Evolutionary conservation across 2,113 vertebrate species (phyloP).

Genomic region (Lota lota): DNA sequence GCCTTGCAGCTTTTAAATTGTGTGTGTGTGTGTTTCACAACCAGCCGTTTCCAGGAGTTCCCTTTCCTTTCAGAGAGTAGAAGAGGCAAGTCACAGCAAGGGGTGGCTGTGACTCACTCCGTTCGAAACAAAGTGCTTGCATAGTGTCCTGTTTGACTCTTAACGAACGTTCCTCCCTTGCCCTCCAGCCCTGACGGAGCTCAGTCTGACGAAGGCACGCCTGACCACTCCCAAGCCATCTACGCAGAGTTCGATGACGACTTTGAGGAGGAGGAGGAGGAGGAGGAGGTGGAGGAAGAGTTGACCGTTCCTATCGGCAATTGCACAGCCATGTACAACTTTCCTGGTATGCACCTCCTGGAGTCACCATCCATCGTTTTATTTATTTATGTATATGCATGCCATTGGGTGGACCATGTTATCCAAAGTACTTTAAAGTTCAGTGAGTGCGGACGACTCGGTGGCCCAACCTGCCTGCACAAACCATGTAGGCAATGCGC

Average conservation of each 20-base stretch:
- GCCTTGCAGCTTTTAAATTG: too few relatives aligned
- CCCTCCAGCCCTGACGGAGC: slow-evolving; percentile 75
- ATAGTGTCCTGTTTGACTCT: too few relatives aligned
- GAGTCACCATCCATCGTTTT: not conserved
- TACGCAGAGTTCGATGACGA: slow-evolving; percentile 88
- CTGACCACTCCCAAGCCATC: slow-evolving; percentile 78
- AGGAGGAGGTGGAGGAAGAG: slow-evolving; percentile 83
- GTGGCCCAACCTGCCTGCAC: too few relatives aligned
- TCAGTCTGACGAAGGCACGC: slow-evolving; percentile 74
- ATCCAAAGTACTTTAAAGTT: too few relatives aligned
- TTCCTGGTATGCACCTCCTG: slow-evolving; percentile 75
- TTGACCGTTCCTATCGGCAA: slow-evolving; percentile 76
- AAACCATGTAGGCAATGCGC: too few relatives aligned
- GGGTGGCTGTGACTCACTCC: too few relatives aligned
- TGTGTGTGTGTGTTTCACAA: too few relatives aligned
- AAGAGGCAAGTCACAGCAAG: too few relatives aligned
- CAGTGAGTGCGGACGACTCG: too few relatives aligned
- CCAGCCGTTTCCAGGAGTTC: too few relatives aligned
- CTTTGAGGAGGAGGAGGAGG: slow-evolving; percentile 83
- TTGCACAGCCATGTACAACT: slow-evolving; percentile 87
- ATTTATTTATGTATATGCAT: not conserved
- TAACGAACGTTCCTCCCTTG: not conserved
- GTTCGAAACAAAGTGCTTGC: too few relatives aligned
- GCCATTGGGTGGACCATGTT: not conserved
- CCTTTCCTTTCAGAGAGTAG: too few relatives aligned